phyloP scores from a whole-genome alignment of 37 sponge, comb jelly and placozoan genomes.

The Haliclona indistincta region DNA sequence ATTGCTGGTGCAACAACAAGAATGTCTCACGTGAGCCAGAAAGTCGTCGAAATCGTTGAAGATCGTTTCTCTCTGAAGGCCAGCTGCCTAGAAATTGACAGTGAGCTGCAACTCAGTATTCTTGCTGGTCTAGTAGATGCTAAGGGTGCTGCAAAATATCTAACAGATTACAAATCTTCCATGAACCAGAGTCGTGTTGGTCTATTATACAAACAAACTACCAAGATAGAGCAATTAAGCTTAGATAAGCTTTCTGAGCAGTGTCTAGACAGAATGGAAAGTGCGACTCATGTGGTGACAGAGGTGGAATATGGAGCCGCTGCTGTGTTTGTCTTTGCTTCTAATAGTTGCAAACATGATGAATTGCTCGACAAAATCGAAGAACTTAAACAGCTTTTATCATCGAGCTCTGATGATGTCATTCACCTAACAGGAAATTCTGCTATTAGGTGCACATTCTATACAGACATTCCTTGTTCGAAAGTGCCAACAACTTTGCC shows the following conservation, averaged over 20 bases:
- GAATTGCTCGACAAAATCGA: slow-evolving; percentile 15
- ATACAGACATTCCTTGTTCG: slow-evolving; percentile 16
- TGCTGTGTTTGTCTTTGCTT: slow-evolving; percentile 46
- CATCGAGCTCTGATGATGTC: too few relatives aligned
- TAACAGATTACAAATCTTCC: slow-evolving; percentile 33
- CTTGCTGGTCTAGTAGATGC: slow-evolving; percentile 29
- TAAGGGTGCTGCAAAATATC: slow-evolving; percentile 25
- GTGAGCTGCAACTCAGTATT: slow-evolving; percentile 27
- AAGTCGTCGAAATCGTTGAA: too few relatives aligned
- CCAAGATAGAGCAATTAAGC: slow-evolving; percentile 17
- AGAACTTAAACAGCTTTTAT: too few relatives aligned
- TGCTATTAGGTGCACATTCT: slow-evolving; percentile 33
- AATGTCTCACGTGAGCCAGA: too few relatives aligned
- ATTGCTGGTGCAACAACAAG: too few relatives aligned
- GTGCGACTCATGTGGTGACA: slow-evolving; percentile 45
- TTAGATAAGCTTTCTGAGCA: slow-evolving; percentile 20
- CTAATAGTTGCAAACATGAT: not conserved
- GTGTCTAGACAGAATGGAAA: not conserved
- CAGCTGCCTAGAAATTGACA: slow-evolving; percentile 15
- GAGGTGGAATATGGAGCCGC: slow-evolving; percentile 42
- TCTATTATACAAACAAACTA: slow-evolving; percentile 22
- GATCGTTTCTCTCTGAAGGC: slow-evolving; percentile 23
- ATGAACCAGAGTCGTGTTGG: slow-evolving; percentile 34
- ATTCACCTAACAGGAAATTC: not conserved
- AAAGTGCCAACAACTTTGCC: slow-evolving; percentile 23